These are phyloP conservation scores for Sebastes vulpes DNA, from an alignment of 2,797 vertebrate genomes.

Conservation along the genomic window DNA sequence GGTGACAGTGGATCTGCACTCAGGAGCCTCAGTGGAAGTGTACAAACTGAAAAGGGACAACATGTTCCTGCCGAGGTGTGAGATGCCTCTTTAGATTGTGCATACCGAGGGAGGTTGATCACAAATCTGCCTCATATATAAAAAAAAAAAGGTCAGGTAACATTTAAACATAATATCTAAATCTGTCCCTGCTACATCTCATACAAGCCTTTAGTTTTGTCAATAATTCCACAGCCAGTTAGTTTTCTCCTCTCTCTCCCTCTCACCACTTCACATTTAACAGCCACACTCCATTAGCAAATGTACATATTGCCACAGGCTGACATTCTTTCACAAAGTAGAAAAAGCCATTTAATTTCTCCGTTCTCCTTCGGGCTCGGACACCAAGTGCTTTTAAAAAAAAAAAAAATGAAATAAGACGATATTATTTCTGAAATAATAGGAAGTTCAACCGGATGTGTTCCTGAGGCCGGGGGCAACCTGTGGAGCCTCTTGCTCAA, in stretches of 20 bases:
- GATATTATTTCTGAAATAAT: constrained; percentile 69
- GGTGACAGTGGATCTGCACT: background rate
- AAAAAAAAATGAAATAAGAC: constrained; percentile 53
- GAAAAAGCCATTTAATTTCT: constrained; percentile 73
- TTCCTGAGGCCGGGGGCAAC: constrained; percentile 41
- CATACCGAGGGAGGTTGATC: background rate
- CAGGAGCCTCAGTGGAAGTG: background rate
- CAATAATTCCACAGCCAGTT: constrained; percentile 76
- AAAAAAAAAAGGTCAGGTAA: constrained; percentile 12
- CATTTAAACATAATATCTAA: constrained; percentile 38
- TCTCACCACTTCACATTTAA: constrained; percentile 71
- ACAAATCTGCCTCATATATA: background rate
- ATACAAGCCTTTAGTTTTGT: constrained; percentile 63
- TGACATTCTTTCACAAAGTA: constrained; percentile 65
- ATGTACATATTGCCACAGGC: constrained; percentile 77
- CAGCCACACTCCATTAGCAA: constrained; percentile 78
- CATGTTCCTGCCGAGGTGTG: background rate
- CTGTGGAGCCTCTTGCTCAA: constrained; percentile 20
- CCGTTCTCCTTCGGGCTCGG: constrained; percentile 64
- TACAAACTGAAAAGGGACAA: background rate
- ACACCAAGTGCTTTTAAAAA: constrained; percentile 71
- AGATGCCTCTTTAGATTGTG: background rate
- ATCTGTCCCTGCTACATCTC: constrained; percentile 53
- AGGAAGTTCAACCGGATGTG: constrained; percentile 39
- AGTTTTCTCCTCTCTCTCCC: constrained; percentile 54